phyloP scores from a whole-genome alignment of 2,797 vertebrate genomes.

The Halcyon chelicuti region DNA sequence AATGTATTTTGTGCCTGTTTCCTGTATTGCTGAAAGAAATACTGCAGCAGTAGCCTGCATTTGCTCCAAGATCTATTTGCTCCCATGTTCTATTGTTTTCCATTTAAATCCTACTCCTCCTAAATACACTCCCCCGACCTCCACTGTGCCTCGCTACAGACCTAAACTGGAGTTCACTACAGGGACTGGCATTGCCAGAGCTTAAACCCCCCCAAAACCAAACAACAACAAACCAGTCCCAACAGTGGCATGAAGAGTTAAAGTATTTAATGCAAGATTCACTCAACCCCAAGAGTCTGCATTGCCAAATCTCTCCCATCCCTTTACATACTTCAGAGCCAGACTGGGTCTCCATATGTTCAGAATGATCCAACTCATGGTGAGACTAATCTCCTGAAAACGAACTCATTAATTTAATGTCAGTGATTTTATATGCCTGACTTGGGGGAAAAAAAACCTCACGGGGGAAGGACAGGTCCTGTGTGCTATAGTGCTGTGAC shows the following conservation, averaged over 20 bases:
- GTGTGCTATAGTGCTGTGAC: neutral
- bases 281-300: neutral
- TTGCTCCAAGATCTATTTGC: neutral
- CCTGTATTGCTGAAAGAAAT: neutral
- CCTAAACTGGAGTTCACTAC: neutral
- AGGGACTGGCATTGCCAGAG: neutral
- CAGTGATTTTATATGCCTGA: neutral
- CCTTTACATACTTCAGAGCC: constrained; percentile 14
- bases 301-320: neutral
- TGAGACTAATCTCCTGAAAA: constrained; percentile 50
- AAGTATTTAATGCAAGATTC: neutral
- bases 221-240: neutral
- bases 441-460: neutral
- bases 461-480: neutral
- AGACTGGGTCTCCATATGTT: constrained; percentile 36
- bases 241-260: neutral
- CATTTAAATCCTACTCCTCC: neutral
- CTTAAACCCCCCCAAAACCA: accelerated
- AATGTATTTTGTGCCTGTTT: neutral
- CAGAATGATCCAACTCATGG: constrained; percentile 13
- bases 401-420: constrained; percentile 7
- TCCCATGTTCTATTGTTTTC: neutral
- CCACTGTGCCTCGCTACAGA: neutral
- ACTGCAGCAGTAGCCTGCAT: neutral
- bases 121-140: neutral